A percentile compares a stretch with the other conserved stretches of the same genome.
phyloP scores from a whole-genome alignment of 2,888 invertebrate genomes.

The Ferrisia virgata region DNA sequence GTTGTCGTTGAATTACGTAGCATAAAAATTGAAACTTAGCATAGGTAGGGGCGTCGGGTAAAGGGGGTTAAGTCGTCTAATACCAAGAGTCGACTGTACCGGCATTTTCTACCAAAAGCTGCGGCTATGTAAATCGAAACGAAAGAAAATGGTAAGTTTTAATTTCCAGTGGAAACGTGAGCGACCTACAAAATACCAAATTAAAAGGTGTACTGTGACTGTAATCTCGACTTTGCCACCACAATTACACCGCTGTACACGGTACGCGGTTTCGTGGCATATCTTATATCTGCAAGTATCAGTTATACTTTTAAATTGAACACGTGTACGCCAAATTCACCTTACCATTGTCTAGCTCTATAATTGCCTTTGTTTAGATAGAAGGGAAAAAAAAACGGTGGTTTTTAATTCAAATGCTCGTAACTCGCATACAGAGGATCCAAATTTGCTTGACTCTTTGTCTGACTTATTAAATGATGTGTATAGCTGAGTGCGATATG shows the following conservation, averaged over 20 bases:
- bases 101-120: background rate
- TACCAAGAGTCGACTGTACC: background rate
- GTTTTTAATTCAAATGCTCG: background rate
- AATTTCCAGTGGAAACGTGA: conserved; percentile 13
- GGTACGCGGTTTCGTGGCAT: background rate
- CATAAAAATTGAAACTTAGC: conserved; percentile 2
- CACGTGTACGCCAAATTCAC: conserved; percentile 6
- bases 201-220: conserved; percentile 30
- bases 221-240: conserved; percentile 30
- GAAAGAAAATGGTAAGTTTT: conserved; percentile 13
- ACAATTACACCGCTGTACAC: conserved; percentile 8
- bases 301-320: conserved; percentile 30
- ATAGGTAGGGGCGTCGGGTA: background rate
- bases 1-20: background rate
- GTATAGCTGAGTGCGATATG: too few relatives aligned
- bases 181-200: conserved; percentile 13
- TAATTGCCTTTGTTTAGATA: conserved; percentile 8
- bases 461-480: too few relatives aligned
- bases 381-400: background rate
- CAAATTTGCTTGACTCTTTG: too few relatives aligned
- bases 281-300: conserved; percentile 29
- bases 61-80: too few relatives aligned
- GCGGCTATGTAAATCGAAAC: conserved; percentile 27
- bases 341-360: background rate
- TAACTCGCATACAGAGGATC: too few relatives aligned